Evolutionary conservation across 2,113 vertebrate species (phyloP).

Genomic region (Sylvicapra grimmia): DNA sequence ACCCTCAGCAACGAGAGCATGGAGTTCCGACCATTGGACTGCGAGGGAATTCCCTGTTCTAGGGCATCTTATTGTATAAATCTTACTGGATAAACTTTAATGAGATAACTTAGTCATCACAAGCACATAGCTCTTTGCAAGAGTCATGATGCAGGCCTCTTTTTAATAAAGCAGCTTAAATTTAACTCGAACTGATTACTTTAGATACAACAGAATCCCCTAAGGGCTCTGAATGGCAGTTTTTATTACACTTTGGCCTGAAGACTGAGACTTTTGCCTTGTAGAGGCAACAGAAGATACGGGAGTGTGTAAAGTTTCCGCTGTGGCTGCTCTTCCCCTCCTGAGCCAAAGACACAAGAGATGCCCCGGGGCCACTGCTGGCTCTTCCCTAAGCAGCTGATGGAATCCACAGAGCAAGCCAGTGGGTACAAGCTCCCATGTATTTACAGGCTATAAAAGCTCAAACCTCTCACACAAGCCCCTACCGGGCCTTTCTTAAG

Average conservation of each 20-base stretch:
- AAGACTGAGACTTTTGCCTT: not conserved
- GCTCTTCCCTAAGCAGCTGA: not conserved
- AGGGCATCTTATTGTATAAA: not conserved
- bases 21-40: not conserved
- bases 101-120: not conserved
- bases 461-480: not conserved
- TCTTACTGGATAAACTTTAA: not conserved
- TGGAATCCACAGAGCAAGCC: not conserved
- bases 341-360: not conserved
- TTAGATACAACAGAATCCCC: not conserved
- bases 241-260: not conserved
- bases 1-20: not conserved
- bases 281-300: not conserved
- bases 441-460: not conserved
- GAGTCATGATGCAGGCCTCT: not conserved
- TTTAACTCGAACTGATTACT: not conserved
- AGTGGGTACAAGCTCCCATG: too few relatives aligned
- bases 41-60: not conserved
- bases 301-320: not conserved
- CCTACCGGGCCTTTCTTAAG: not conserved
- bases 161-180: not conserved
- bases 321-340: not conserved
- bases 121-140: not conserved
- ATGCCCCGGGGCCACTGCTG: fast-evolving
- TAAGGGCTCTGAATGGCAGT: not conserved